Base-by-base conservation (phyloP, 2,797 vertebrate species). In the Chaetophractus vellerosus region DNA sequence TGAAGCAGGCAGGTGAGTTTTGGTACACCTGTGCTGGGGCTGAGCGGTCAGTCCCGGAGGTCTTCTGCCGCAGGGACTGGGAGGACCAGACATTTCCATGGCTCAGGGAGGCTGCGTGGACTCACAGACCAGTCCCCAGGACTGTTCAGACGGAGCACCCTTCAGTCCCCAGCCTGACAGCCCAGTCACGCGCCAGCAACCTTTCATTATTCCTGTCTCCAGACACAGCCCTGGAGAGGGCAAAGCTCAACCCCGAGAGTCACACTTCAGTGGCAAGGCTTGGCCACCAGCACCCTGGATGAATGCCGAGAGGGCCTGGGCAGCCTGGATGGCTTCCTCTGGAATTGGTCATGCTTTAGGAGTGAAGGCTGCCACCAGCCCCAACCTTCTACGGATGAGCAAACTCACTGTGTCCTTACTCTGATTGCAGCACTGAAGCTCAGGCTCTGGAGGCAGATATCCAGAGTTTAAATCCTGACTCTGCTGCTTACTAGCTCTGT, bases 191-290 rank as follows among this genome's bases (percentile, higher is more conserved):
- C 10, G 0, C 78, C 78, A 94, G 63, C 41, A 90, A 59, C 68
- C 50, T 71, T 94, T 88, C 74, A 76, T 71, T 61, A 80, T 11
- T 76, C 78, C 52, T 45, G 19, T 63, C 88, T 97, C 55, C 74
- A 55, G 79, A 83, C 24, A 9, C 85, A 55, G 69, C 71, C 28
- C 48, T 16, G 5, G 12, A 90, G 79, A 63, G 41, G 57, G 18
- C 50, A 41, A 41, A 72, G 68, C 41, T 64, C 26, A 21, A 57
- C 28, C 33, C 75, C 0, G 0, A 26, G 5, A 55, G 75, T 83
- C 79, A 80, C 59, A 50, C 78, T 45, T 50, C 33, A 45, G 7
- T n/a, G 74, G 19, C 74, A n/a, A 8, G 19, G 48, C 55, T 52
- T 78, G 74, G 31, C 52, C 45, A 55, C 52, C 28, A n/a, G 28